Conservation (phyloP, 2,797 vertebrate genomes). For the Sebastes trivittatus region DNA sequence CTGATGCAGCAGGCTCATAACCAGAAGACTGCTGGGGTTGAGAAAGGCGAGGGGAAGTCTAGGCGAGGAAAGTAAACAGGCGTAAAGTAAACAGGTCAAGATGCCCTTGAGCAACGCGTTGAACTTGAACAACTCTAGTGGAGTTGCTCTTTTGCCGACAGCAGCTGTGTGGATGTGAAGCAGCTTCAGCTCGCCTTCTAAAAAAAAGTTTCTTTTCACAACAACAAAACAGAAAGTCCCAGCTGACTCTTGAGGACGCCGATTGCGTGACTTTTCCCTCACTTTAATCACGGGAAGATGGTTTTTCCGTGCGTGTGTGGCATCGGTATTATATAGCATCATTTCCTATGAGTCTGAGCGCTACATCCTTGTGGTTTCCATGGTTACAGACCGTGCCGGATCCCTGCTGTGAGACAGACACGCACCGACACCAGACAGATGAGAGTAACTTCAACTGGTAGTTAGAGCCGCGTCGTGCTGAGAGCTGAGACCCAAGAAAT, state of each 20-base stretch:
- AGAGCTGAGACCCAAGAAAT: conserved; percentile 36
- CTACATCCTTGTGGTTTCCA: conserved; percentile 75
- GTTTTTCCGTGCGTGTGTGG: conserved; percentile 20
- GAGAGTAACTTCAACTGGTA: conserved; percentile 45
- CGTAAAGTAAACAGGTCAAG: conserved; percentile 29
- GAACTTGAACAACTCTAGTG: conserved; percentile 8
- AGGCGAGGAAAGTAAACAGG: conserved; percentile 20
- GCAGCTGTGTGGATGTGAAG: background rate
- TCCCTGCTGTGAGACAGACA: conserved; percentile 36
- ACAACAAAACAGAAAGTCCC: background rate
- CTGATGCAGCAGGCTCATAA: background rate
- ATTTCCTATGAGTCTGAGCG: conserved; percentile 26
- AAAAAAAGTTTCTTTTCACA: background rate
- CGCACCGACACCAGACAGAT: conserved; percentile 42
- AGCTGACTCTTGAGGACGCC: background rate
- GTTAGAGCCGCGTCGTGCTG: conserved; percentile 42
- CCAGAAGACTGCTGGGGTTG: conserved; percentile 4
- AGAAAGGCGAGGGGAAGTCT: background rate
- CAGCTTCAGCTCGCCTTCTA: background rate
- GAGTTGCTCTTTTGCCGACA: background rate
- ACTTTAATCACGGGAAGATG: conserved; percentile 30
- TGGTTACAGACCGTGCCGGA: conserved; percentile 77
- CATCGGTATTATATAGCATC: conserved; percentile 1
- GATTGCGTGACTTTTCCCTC: background rate
- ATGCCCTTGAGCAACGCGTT: conserved; percentile 27